These are phyloP conservation scores for Drosophila sordidula DNA, from an alignment of 2,888 invertebrate species.

Conservation along the genomic window DNA sequence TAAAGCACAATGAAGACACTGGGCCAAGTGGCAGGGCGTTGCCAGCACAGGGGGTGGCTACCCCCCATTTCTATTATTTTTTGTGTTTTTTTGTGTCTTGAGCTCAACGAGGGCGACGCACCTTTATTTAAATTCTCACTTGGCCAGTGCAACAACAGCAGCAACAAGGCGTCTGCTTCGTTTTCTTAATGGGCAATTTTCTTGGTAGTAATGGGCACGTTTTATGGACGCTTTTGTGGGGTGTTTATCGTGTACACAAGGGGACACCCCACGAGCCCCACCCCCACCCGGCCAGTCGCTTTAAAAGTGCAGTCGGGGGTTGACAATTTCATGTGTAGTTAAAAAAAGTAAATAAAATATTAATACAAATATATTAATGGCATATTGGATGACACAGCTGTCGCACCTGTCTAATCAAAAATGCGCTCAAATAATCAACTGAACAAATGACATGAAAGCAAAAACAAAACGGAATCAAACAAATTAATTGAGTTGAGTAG, in stretches of 20 bases:
- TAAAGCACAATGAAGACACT: conserved; percentile 82
- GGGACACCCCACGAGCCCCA: conserved; percentile 4
- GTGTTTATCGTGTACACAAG: conserved; percentile 80
- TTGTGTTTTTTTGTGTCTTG: conserved; percentile 16
- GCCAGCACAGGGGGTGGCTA: conserved; percentile 22
- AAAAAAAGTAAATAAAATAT: conserved; percentile 3
- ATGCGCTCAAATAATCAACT: conserved; percentile 6
- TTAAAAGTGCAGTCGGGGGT: conserved; percentile 48
- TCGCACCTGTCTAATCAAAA: conserved; percentile 63
- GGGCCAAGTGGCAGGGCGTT: conserved; percentile 64
- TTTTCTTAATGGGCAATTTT: conserved; percentile 83
- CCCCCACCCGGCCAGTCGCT: background rate
- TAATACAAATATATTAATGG: conserved; percentile 60
- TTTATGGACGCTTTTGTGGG: conserved; percentile 83
- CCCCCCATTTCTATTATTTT: conserved; percentile 41
- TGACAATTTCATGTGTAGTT: conserved; percentile 35
- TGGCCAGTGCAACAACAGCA: conserved; percentile 54
- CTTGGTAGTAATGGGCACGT: conserved; percentile 82
- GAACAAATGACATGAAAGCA: conserved; percentile 9
- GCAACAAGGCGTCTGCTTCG: conserved; percentile 64
- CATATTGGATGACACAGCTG: conserved; percentile 67
- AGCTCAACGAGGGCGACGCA: conserved; percentile 66
- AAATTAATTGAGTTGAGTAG: conserved; percentile 53
- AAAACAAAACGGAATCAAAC: conserved; percentile 33
- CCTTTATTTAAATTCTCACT: conserved; percentile 81